Conservation (phyloP, 2,113 vertebrate species). For the Heteronetta atricapilla region DNA sequence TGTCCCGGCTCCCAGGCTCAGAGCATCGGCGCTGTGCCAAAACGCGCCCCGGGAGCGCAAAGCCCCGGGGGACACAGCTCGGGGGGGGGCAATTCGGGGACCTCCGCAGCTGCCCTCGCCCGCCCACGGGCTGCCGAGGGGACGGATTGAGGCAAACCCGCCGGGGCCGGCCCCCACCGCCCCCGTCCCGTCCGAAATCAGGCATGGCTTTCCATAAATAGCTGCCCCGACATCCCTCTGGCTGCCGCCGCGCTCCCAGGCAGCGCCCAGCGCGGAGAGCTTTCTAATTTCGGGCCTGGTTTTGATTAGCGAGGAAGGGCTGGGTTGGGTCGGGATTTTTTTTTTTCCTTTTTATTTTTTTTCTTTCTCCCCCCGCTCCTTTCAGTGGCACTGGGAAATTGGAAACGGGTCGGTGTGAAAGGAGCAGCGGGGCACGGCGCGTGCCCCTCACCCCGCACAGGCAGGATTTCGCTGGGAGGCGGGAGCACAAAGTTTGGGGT, state of each 20-base stretch:
- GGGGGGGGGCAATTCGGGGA: background rate
- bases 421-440: background rate
- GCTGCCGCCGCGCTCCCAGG: rapidly evolving
- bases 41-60: too few species aligned
- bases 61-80: too few species aligned
- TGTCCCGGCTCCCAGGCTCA: too few species aligned
- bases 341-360: background rate
- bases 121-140: background rate
- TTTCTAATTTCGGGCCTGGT: constrained; percentile 21
- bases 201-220: background rate
- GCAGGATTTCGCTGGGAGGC: background rate
- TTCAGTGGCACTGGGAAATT: background rate
- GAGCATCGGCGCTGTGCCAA: too few species aligned
- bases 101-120: background rate
- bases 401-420: background rate
- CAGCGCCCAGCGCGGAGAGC: background rate
- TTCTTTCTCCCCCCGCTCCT: background rate
- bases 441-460: background rate
- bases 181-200: rapidly evolving
- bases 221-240: constrained; percentile 5
- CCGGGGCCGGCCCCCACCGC: background rate
- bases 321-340: background rate
- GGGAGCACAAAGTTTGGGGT: background rate
- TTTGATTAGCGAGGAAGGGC: constrained; percentile 2
- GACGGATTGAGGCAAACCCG: too few species aligned